These are phyloP conservation scores for Zaprionus ghesquierei DNA, from an alignment of 1,140 invertebrate species.

Conservation along the genomic window DNA sequence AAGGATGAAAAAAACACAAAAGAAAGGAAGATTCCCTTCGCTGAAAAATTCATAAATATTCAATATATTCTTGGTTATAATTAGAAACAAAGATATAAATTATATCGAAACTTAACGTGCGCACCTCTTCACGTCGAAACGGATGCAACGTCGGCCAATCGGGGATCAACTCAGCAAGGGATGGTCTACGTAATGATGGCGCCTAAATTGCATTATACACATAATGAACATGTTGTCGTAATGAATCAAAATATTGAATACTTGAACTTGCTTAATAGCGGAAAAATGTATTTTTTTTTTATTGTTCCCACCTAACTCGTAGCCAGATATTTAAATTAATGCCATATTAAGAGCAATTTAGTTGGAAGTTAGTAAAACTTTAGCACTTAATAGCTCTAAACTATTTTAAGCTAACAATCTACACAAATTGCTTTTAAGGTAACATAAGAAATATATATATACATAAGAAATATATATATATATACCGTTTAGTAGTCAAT, in stretches of 20 bases:
- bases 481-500: neutral
- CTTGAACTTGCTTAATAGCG: neutral
- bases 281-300: neutral
- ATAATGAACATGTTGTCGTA: constrained; percentile 6
- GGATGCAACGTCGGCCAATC: constrained; percentile 97
- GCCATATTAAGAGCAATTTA: neutral
- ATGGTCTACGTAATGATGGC: constrained; percentile 90
- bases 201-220: constrained; percentile 82
- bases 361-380: neutral
- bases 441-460: neutral
- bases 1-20: neutral
- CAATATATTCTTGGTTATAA: neutral
- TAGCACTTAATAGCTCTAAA: neutral
- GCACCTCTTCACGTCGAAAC: constrained; percentile 85
- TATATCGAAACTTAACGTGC: constrained; percentile 25
- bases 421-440: neutral
- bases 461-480: neutral
- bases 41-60: neutral
- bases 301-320: neutral
- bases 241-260: constrained; percentile 3
- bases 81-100: neutral
- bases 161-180: constrained; percentile 96
- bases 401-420: neutral
- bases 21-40: neutral
- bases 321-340: neutral